A percentile compares a stretch with the other conserved stretches of the same genome.
Evolutionary conservation across 2,797 vertebrate genomes (phyloP).

Genomic region (Rhinatrema bivittatum): DNA sequence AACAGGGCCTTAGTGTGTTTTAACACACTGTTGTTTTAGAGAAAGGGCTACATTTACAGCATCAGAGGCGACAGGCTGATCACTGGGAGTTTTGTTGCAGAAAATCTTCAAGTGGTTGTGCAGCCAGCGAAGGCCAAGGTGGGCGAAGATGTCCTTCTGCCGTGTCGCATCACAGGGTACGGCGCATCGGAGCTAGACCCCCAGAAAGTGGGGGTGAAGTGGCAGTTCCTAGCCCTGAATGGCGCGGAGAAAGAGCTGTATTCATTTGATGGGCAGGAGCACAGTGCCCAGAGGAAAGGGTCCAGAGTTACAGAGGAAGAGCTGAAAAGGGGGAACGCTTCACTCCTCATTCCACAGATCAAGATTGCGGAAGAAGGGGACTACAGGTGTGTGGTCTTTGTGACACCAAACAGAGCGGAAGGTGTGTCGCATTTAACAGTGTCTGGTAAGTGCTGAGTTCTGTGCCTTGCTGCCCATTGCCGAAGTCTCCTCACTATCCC

Average conservation of each 20-base stretch:
- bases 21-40: too few species aligned
- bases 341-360: slow-evolving; percentile 2
- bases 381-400: neutral
- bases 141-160: neutral
- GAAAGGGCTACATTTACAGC: too few species aligned
- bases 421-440: neutral
- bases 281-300: neutral
- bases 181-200: neutral
- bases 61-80: too few species aligned
- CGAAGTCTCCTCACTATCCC: neutral
- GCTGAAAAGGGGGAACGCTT: neutral
- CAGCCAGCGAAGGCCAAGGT: too few species aligned
- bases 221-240: neutral
- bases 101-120: neutral
- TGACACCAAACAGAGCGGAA: neutral
- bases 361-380: slow-evolving; percentile 13
- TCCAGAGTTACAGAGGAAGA: neutral
- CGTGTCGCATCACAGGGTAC: rapidly evolving
- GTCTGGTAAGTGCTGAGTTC: slow-evolving; percentile 1
- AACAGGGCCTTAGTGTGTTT: too few species aligned
- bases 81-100: too few species aligned
- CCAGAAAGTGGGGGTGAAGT: neutral
- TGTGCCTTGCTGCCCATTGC: neutral
- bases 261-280: neutral
- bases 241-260: neutral